A percentile compares a stretch with the other conserved stretches of the same genome.
Evolutionary conservation across 1,140 invertebrate species (phyloP).

Genomic region (Paracyclopina nana): DNA sequence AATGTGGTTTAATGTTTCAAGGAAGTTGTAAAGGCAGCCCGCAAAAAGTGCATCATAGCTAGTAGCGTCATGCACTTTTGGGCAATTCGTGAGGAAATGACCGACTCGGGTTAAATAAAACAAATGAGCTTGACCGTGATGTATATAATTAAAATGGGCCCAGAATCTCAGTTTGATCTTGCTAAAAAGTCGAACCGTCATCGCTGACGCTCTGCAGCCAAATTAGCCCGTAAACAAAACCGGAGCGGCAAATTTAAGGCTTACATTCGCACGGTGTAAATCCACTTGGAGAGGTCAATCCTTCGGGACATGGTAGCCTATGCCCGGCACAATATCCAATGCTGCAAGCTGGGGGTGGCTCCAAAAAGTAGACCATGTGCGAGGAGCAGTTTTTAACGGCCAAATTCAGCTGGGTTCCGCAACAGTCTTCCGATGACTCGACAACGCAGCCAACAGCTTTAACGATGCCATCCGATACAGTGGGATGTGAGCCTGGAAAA

Average conservation of each 20-base stretch:
- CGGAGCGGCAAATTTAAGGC: not conserved
- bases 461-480: constrained; percentile 7
- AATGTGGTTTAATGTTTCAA: no score
- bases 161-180: no score
- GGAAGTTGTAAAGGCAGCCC: no score
- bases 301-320: constrained; percentile 12
- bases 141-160: no score
- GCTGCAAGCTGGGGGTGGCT: constrained; percentile 8
- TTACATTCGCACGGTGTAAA: constrained; percentile 16
- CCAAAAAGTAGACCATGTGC: constrained; percentile 12
- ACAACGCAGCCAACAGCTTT: constrained; percentile 9
- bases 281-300: constrained; percentile 5
- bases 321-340: constrained; percentile 16
- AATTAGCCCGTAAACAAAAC: not conserved
- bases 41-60: no score
- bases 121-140: no score
- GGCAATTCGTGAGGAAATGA: not conserved
- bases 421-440: constrained; percentile 12
- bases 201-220: not conserved
- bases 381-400: constrained; percentile 9
- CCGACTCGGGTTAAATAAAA: not conserved
- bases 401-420: not conserved
- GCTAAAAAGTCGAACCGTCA: not conserved
- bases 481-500: constrained; percentile 9
- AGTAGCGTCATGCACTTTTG: constrained; percentile 2